phyloP scores from a whole-genome alignment of 2,113 vertebrate genomes.

The Pycnonotus jocosus region DNA sequence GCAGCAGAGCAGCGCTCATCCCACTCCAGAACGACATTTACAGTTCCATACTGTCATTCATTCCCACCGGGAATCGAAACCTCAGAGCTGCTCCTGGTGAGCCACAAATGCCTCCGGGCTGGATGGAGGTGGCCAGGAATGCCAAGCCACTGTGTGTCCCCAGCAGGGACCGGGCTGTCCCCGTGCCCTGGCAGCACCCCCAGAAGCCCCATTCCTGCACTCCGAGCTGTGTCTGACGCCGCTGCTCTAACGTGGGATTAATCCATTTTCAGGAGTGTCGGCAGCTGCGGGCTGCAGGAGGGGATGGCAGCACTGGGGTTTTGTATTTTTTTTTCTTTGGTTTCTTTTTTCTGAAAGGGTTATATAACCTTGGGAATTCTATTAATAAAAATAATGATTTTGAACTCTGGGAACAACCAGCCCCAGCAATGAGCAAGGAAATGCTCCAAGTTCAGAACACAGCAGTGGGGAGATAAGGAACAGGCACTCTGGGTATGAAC shows the following conservation, averaged over 20 bases:
- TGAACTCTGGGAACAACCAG: conserved; percentile 47
- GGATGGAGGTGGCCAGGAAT: background rate
- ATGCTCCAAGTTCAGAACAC: background rate
- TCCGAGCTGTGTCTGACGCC: background rate
- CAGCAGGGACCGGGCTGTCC: rapidly evolving
- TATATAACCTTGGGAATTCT: conserved; percentile 62
- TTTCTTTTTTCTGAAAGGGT: background rate
- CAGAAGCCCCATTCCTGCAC: background rate
- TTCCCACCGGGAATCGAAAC: background rate
- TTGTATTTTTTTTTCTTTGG: background rate
- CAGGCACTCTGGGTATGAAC: background rate
- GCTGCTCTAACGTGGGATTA: background rate
- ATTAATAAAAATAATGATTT: conserved; percentile 63
- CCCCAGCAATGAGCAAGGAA: background rate
- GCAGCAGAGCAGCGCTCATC: background rate
- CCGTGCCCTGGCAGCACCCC: background rate
- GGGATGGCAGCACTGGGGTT: background rate
- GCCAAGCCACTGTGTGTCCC: background rate
- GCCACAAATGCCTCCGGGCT: background rate
- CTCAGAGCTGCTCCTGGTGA: background rate
- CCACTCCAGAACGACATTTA: rapidly evolving
- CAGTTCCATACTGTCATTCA: background rate
- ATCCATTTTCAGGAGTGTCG: background rate
- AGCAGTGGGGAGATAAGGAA: background rate
- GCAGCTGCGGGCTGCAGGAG: background rate